These are phyloP conservation scores for Galaxea fascicularis DNA, from an alignment of 92 coral and sea anemone genomes.

Conservation along the genomic window DNA sequence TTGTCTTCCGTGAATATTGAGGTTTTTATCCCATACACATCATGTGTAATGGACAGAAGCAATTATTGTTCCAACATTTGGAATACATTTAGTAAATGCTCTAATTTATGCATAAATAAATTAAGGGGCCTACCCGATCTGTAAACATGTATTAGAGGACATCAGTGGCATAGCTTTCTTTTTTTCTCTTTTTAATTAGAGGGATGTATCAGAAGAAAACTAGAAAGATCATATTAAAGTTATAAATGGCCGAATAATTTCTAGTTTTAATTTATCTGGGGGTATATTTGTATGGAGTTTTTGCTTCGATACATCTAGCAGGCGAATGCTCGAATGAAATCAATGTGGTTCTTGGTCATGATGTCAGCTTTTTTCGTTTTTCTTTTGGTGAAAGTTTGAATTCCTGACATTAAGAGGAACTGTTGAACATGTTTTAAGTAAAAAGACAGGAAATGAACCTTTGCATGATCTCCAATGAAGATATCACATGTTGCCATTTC, in stretches of 20 bases:
- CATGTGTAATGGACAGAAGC: conserved; percentile 32
- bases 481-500: background rate
- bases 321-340: background rate
- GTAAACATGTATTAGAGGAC: background rate
- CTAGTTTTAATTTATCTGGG: background rate
- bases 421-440: too few species aligned
- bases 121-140: conserved; percentile 15
- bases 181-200: conserved; percentile 18
- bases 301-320: background rate
- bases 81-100: conserved; percentile 72
- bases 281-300: background rate
- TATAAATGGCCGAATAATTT: background rate
- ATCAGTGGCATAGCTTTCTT: background rate
- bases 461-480: too few species aligned
- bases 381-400: too few species aligned
- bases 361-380: background rate
- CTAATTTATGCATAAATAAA: conserved; percentile 78
- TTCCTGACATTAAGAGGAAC: background rate
- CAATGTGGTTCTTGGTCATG: background rate
- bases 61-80: conserved; percentile 76
- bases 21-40: conserved; percentile 33
- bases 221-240: background rate
- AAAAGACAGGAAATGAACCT: background rate
- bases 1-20: conserved; percentile 28
- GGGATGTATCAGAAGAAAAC: conserved; percentile 10